Conservation (phyloP, 2,113 vertebrate genomes). For the Ranitomeya variabilis region DNA sequence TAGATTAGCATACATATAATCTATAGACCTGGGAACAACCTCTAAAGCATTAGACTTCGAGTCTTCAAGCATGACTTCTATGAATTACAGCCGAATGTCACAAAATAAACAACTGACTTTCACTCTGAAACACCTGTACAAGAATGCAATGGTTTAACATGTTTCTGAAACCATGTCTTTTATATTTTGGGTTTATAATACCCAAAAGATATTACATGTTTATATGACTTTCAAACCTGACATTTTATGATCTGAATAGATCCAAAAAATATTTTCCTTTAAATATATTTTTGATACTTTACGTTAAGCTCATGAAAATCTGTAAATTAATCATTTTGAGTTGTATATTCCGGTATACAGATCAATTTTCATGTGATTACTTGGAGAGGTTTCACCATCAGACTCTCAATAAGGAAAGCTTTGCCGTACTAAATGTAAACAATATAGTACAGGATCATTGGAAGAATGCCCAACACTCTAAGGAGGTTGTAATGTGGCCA, state of each 20-base stretch:
- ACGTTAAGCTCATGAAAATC: background rate
- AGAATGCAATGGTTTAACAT: background rate
- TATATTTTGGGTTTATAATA: background rate
- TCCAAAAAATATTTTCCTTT: background rate
- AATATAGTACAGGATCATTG: slow-evolving; percentile 10
- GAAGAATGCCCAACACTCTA: slow-evolving; percentile 36
- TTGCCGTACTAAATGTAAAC: background rate
- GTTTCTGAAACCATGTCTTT: background rate
- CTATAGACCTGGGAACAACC: no score
- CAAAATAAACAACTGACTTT: background rate
- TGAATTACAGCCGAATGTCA: no score
- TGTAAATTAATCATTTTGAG: background rate
- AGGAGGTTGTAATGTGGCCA: slow-evolving; percentile 20
- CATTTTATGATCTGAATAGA: background rate
- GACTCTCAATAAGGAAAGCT: slow-evolving; percentile 17
- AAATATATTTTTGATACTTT: background rate
- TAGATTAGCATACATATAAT: no score
- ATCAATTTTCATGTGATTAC: slow-evolving; percentile 23
- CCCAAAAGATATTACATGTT: background rate
- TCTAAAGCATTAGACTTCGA: no score
- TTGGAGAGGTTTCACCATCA: slow-evolving; percentile 12
- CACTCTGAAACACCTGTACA: background rate
- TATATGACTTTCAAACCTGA: background rate
- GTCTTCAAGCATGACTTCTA: no score
- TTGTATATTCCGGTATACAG: background rate